A percentile compares a stretch with the other conserved stretches of the same genome.
Evolutionary conservation across 1,140 invertebrate genomes (phyloP).

Genomic region (Diabrotica undecimpunctata): DNA sequence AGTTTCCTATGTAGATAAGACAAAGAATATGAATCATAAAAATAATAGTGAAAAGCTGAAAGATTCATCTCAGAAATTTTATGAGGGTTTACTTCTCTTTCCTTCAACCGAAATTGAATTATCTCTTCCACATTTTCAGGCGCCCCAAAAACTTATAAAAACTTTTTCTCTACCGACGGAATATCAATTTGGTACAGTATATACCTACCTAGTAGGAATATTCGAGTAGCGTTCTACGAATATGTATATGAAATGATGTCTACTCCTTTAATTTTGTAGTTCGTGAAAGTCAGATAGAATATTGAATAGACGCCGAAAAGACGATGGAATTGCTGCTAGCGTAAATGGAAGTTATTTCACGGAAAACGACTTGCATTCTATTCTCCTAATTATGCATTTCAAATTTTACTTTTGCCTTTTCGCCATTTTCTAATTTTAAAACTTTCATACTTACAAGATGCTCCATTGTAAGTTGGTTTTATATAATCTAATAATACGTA

Average conservation of each 20-base stretch:
- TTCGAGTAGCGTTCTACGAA: conserved; percentile 7
- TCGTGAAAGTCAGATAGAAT: conserved; percentile 5
- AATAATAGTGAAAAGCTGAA: background rate
- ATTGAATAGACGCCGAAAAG: conserved; percentile 9
- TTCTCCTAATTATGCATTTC: background rate
- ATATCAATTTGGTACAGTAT: conserved; percentile 11
- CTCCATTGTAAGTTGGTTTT: no score
- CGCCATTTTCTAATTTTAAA: no score
- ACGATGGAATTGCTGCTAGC: conserved; percentile 4
- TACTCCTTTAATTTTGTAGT: conserved; percentile 9
- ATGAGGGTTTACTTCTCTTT: background rate
- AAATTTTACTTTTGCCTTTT: background rate
- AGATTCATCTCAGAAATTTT: background rate
- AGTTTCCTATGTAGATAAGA: no score
- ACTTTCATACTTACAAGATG: no score
- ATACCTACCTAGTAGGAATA: background rate
- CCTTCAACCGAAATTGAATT: background rate
- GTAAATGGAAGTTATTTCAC: background rate
- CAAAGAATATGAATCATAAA: background rate
- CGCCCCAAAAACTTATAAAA: conserved; percentile 3
- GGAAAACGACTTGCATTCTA: background rate
- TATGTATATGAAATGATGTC: conserved; percentile 13
- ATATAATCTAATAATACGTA: no score
- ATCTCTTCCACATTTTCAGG: background rate
- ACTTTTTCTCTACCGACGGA: conserved; percentile 7